These are phyloP conservation scores for Tribolium freemani DNA, from an alignment of 2,888 invertebrate species.

Conservation along the genomic window DNA sequence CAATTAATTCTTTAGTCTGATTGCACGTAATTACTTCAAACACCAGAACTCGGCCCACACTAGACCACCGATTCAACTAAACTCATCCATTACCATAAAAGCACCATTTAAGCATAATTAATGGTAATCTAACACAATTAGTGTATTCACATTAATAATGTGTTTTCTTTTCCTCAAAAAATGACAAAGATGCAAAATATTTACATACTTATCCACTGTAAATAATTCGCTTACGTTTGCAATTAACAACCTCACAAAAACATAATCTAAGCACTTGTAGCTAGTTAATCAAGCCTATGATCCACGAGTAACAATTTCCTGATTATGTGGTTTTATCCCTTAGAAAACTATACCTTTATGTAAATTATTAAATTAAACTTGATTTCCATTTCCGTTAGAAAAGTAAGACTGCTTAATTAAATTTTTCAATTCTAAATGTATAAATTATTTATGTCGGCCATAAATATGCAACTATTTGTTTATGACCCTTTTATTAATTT, in stretches of 20 bases:
- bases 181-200: not conserved
- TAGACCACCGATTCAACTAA: not conserved
- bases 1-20: no score
- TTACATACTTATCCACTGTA: not conserved
- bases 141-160: no score
- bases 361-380: not conserved
- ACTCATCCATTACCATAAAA: no score
- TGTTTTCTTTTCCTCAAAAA: no score
- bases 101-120: not conserved
- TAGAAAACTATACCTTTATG: not conserved
- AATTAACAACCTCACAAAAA: not conserved
- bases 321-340: not conserved
- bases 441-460: not conserved
- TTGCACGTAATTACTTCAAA: not conserved
- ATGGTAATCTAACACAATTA: not conserved
- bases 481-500: not conserved
- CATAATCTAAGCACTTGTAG: not conserved
- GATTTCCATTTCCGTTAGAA: not conserved
- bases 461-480: not conserved
- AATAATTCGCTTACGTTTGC: not conserved
- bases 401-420: not conserved
- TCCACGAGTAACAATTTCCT: not conserved
- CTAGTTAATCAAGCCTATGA: not conserved
- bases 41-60: not conserved
- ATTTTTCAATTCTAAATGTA: not conserved